Percentiles rank a stretch among this genome's conserved stretches.
Conservation (phyloP, 2,113 vertebrate genomes). For the Pseudorhombus dupliciocellatus region DNA sequence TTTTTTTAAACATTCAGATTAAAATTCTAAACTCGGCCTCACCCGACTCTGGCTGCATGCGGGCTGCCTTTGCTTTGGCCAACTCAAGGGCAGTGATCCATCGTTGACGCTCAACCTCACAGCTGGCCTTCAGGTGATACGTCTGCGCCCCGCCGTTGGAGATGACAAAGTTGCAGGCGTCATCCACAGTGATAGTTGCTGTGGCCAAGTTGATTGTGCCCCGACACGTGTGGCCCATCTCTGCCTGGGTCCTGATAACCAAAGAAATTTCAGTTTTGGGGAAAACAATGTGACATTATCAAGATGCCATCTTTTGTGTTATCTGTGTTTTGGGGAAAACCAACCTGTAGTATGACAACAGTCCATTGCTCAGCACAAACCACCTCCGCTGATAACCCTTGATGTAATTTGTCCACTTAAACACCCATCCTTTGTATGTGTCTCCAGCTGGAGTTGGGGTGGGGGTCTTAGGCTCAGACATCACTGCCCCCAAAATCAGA, state of each 20-base stretch:
- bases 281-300: not conserved
- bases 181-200: constrained; percentile 93
- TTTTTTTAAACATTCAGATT: not conserved
- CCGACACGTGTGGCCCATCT: constrained; percentile 96
- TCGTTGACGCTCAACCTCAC: constrained; percentile 93
- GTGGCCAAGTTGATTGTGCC: constrained; percentile 97
- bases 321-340: not conserved
- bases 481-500: constrained; percentile 72
- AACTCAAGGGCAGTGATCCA: constrained; percentile 96
- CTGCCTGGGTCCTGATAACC: constrained; percentile 88
- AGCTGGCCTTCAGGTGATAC: constrained; percentile 96
- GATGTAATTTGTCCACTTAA: constrained; percentile 96
- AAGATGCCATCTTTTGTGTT: not conserved
- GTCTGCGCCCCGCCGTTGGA: constrained; percentile 95
- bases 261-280: not conserved
- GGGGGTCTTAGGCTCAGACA: constrained; percentile 82
- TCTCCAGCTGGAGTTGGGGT: constrained; percentile 79
- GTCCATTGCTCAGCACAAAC: constrained; percentile 94
- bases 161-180: constrained; percentile 97
- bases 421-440: constrained; percentile 89
- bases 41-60: constrained; percentile 96
- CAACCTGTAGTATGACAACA: constrained; percentile 91
- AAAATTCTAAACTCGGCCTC: not conserved
- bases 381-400: constrained; percentile 93
- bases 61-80: constrained; percentile 95